Conservation (phyloP, 2,888 invertebrate species). For the Drosophila subsilvestris region DNA sequence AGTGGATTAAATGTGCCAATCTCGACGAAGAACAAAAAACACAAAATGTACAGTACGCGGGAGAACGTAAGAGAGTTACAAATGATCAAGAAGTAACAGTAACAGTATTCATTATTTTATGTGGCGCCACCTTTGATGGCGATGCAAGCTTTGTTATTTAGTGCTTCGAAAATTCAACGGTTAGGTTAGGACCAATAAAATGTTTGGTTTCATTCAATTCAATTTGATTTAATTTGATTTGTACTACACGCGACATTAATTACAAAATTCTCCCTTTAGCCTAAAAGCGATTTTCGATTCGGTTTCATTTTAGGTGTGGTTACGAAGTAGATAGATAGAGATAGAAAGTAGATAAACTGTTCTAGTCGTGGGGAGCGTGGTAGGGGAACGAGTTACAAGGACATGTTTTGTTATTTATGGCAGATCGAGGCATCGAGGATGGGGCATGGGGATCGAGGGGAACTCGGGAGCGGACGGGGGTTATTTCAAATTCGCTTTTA, state of each 20-base stretch:
- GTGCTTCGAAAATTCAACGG: slow-evolving; percentile 80
- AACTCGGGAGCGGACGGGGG: slow-evolving; percentile 38
- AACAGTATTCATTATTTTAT: slow-evolving; percentile 46
- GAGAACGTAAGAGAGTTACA: slow-evolving; percentile 61
- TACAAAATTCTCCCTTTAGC: slow-evolving; percentile 84
- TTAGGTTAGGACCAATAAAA: slow-evolving; percentile 61
- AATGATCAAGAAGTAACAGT: slow-evolving; percentile 57
- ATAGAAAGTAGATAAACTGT: slow-evolving; percentile 66
- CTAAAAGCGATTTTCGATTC: slow-evolving; percentile 78
- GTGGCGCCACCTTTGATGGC: slow-evolving; percentile 54
- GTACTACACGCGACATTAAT: slow-evolving; percentile 70
- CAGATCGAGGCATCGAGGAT: slow-evolving; percentile 41
- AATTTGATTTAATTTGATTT: slow-evolving; percentile 42
- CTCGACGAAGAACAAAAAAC: slow-evolving; percentile 62
- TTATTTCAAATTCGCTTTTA: slow-evolving; percentile 76
- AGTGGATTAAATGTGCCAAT: slow-evolving; percentile 58
- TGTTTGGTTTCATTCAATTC: slow-evolving; percentile 30
- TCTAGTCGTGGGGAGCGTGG: slow-evolving; percentile 63
- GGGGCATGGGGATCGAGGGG: slow-evolving; percentile 17
- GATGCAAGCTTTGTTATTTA: slow-evolving; percentile 44
- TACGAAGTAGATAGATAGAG: slow-evolving; percentile 61
- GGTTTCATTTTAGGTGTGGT: slow-evolving; percentile 63
- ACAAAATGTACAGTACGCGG: slow-evolving; percentile 64
- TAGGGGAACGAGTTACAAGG: slow-evolving; percentile 59
- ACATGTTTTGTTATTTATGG: slow-evolving; percentile 60